phyloP scores from a whole-genome alignment of 2,888 invertebrate genomes.

The Drosophila monieri region DNA sequence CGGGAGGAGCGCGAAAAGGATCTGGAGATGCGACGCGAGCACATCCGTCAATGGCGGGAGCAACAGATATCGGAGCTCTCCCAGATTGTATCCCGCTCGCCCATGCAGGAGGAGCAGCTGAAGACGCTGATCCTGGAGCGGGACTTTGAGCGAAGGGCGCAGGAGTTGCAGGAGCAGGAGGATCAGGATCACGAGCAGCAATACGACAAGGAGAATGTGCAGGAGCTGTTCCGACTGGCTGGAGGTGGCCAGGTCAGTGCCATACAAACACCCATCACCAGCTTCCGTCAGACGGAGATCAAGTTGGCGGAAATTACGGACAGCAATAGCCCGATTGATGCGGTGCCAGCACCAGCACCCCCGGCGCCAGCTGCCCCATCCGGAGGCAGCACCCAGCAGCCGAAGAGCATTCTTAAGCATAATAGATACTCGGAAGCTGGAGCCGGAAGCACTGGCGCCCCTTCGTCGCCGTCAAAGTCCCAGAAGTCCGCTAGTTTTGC shows the following conservation, averaged over 20 bases:
- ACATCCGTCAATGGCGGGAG: constrained; percentile 92
- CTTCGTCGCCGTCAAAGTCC: constrained; percentile 83
- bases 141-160: constrained; percentile 96
- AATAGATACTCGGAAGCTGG: constrained; percentile 80
- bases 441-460: constrained; percentile 62
- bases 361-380: constrained; percentile 4
- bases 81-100: constrained; percentile 87
- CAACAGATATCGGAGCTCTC: constrained; percentile 93
- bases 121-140: constrained; percentile 95
- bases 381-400: constrained; percentile 64
- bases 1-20: constrained; percentile 95
- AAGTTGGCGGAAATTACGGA: constrained; percentile 72
- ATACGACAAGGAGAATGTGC: constrained; percentile 84
- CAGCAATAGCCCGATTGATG: constrained; percentile 49
- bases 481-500: constrained; percentile 83
- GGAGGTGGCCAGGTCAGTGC: constrained; percentile 80
- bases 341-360: constrained; percentile 9
- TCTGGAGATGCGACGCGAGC: constrained; percentile 88
- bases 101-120: constrained; percentile 94
- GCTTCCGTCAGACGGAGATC: constrained; percentile 83
- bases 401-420: constrained; percentile 84
- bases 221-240: constrained; percentile 85
- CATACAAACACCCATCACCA: constrained; percentile 84
- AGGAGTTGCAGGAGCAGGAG: constrained; percentile 89
- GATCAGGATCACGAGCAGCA: constrained; percentile 86